Evolutionary conservation across 2,888 invertebrate genomes (phyloP).

Genomic region (Scaptodrosophila latifasciaeformis): DNA sequence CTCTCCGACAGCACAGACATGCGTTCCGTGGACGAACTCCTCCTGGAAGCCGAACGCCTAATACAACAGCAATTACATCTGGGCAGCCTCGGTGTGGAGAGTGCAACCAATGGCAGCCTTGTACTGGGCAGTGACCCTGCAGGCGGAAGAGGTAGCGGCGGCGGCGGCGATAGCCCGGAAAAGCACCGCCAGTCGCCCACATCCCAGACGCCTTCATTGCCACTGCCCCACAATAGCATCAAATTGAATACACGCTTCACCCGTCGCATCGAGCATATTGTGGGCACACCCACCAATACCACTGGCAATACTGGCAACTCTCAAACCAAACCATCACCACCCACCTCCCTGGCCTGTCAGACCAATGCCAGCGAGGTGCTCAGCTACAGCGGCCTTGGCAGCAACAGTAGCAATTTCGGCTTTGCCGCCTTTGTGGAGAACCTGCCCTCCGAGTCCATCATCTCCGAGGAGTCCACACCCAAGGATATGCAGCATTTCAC

Average conservation of each 20-base stretch:
- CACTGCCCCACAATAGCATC: conserved; percentile 53
- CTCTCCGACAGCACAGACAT: conserved; percentile 76
- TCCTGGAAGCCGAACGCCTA: conserved; percentile 78
- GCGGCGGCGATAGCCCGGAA: conserved; percentile 2
- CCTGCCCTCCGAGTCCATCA: conserved; percentile 70
- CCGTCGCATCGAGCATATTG: conserved; percentile 52
- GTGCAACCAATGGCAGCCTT: not conserved
- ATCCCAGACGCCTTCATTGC: conserved; percentile 21
- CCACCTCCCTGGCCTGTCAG: not conserved
- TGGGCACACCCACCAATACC: not conserved
- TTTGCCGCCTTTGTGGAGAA: conserved; percentile 71
- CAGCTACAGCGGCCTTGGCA: conserved; percentile 1
- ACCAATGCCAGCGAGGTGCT: conserved; percentile 20
- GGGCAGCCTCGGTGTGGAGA: conserved; percentile 23
- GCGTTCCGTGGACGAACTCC: conserved; percentile 78
- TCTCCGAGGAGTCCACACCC: conserved; percentile 73
- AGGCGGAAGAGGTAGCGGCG: conserved; percentile 9
- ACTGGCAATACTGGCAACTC: not conserved
- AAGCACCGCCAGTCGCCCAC: not conserved
- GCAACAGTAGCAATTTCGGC: conserved; percentile 15
- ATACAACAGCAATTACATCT: conserved; percentile 67
- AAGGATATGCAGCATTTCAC: conserved; percentile 62
- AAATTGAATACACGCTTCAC: conserved; percentile 62
- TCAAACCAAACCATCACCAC: not conserved
- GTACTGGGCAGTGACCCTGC: not conserved